Evolutionary conservation across 1,140 invertebrate species (phyloP).

Genomic region (Drosophila paulistorum): DNA sequence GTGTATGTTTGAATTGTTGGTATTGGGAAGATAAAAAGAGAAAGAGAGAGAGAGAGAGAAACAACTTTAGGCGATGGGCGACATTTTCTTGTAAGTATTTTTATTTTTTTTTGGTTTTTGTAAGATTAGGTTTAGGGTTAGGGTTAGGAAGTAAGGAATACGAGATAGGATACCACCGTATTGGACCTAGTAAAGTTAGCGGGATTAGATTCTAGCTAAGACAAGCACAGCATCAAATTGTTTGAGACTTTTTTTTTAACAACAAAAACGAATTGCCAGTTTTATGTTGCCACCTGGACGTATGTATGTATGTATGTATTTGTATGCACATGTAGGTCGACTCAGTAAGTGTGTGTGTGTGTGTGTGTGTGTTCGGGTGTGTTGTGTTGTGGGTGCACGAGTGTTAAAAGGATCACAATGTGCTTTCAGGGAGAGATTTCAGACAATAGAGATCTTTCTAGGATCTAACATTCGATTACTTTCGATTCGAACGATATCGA

Average conservation of each 20-base stretch:
- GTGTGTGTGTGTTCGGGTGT: not conserved
- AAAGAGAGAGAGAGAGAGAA: slow-evolving; percentile 49
- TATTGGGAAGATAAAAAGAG: slow-evolving; percentile 45
- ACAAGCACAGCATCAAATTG: slow-evolving; percentile 2
- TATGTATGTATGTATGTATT: no score
- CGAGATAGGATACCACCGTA: not conserved
- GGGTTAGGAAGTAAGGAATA: not conserved
- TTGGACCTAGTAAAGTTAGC: slow-evolving; percentile 3
- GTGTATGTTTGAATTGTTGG: slow-evolving; percentile 33
- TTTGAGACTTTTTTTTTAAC: not conserved
- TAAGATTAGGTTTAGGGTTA: not conserved
- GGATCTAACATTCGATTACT: no score
- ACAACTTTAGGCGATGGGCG: slow-evolving; percentile 38
- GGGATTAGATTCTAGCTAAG: slow-evolving; percentile 14
- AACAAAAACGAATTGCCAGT: not conserved
- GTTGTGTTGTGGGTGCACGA: not conserved
- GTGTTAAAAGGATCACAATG: slow-evolving; percentile 1
- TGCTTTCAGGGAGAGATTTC: not conserved
- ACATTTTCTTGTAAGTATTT: slow-evolving; percentile 24
- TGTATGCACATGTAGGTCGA: not conserved
- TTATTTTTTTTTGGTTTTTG: slow-evolving; percentile 10
- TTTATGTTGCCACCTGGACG: not conserved
- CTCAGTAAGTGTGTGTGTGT: not conserved
- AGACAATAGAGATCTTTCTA: not conserved
- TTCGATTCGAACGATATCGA: not conserved